Conservation (phyloP, 2,888 invertebrate genomes). For the Ommatoiulus sabulosus region DNA sequence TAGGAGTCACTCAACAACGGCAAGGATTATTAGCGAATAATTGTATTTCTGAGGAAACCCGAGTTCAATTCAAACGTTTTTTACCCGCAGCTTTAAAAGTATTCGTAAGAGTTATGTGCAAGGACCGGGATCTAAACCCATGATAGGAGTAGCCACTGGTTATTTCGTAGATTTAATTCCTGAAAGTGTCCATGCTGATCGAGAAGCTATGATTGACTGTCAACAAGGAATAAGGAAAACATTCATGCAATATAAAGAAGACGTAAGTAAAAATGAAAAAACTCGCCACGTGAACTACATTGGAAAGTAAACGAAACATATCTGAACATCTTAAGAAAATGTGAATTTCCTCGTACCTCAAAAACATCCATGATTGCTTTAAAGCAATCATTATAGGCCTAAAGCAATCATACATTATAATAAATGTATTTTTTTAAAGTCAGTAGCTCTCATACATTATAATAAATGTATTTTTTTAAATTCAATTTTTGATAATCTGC, state of each 20-base stretch:
- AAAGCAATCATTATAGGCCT: no score
- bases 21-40: background rate
- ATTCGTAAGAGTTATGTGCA: slow-evolving; percentile 27
- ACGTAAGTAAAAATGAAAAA: slow-evolving; percentile 63
- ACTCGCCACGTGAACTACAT: background rate
- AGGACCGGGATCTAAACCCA: slow-evolving; percentile 69
- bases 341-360: no score
- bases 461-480: no score
- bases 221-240: slow-evolving; percentile 72
- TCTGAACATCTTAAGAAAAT: no score
- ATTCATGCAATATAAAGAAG: slow-evolving; percentile 70
- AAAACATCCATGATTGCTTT: no score
- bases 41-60: background rate
- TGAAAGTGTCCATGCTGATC: slow-evolving; percentile 71
- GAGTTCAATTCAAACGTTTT: background rate
- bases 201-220: slow-evolving; percentile 73
- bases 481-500: no score
- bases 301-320: background rate
- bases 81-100: slow-evolving; percentile 1
- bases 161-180: slow-evolving; percentile 72
- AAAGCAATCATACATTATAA: no score
- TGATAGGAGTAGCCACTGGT: slow-evolving; percentile 73
- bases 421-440: no score
- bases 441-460: no score
- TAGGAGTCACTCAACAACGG: background rate